Evolutionary conservation across 64 coral and sea anemone genomes (phyloP).

Genomic region (Stichodactyla helianthus): DNA sequence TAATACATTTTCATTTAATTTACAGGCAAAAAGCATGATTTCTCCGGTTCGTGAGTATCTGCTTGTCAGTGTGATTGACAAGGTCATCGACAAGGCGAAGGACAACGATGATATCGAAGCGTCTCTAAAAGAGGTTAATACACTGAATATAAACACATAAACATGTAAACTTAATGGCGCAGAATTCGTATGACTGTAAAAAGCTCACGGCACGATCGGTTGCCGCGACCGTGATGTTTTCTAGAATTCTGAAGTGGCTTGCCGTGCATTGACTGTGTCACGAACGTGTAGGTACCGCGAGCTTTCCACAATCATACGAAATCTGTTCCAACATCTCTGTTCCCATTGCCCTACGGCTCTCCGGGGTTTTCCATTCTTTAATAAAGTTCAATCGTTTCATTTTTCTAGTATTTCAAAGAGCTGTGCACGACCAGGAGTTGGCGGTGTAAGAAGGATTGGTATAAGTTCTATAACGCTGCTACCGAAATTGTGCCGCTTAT

Average conservation of each 20-base stretch:
- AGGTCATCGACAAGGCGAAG: constrained; percentile 60
- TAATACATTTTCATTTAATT: background rate
- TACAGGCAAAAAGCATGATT: background rate
- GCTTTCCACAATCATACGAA: too few species aligned
- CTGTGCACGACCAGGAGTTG: background rate
- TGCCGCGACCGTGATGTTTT: too few species aligned
- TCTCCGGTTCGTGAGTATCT: constrained; percentile 36
- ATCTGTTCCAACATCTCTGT: too few species aligned
- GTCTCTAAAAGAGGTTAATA: constrained; percentile 44
- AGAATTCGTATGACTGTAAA: too few species aligned
- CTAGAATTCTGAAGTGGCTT: too few species aligned
- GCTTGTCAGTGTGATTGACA: constrained; percentile 41
- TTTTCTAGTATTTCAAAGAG: background rate
- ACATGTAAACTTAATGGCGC: too few species aligned
- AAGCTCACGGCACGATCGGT: too few species aligned
- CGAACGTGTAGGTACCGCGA: too few species aligned
- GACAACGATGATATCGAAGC: constrained; percentile 64
- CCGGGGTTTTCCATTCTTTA: too few species aligned
- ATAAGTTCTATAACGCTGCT: background rate
- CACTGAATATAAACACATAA: background rate
- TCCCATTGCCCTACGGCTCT: too few species aligned
- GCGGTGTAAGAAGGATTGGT: background rate
- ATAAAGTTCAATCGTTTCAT: background rate
- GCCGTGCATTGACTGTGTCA: too few species aligned
- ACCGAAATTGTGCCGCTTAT: background rate